Evolutionary conservation across 2,113 vertebrate genomes (phyloP).

Genomic region (human (Homo sapiens)): GRCh38 chr1:174335501-174336000

Average conservation of each 20-base stretch:
- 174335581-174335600: background rate
- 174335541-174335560: constrained; percentile 12
- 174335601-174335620: background rate
- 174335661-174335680: constrained; percentile 7
- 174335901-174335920: background rate
- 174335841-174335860: constrained; percentile 34
- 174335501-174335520: constrained; percentile 37
- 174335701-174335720: background rate
- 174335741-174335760: background rate
- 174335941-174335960: constrained; percentile 24
- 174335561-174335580: background rate
- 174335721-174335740: background rate
- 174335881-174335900: background rate
- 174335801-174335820: background rate
- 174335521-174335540: background rate
- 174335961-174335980: background rate
- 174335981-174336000: background rate
- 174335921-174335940: background rate
- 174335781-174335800: background rate
- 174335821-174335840: background rate
- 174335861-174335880: background rate
- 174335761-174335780: background rate
- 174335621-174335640: background rate
- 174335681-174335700: background rate
- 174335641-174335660: background rate